Evolutionary conservation across 2,113 vertebrate species (phyloP).

Genomic region (Dasyornis broadbenti): DNA sequence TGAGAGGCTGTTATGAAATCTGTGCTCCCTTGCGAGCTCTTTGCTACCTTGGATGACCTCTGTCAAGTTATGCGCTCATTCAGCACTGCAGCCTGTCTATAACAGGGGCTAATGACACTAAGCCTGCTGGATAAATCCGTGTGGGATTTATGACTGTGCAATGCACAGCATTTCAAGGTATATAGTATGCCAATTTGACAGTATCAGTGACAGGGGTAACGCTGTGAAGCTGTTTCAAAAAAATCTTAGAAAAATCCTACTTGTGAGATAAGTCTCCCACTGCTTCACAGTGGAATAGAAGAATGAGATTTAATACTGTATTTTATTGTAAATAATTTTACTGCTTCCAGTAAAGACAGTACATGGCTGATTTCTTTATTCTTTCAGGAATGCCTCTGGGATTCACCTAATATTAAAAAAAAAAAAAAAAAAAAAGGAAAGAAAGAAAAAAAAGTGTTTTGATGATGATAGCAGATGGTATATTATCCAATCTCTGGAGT

Average conservation of each 20-base stretch:
- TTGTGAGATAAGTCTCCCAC: background rate
- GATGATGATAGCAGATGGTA: background rate
- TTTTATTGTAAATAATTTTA: background rate
- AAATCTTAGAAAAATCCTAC: background rate
- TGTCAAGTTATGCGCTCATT: background rate
- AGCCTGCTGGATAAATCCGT: constrained; percentile 24
- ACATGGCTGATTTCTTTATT: background rate
- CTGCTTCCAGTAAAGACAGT: background rate
- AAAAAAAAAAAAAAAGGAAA: background rate
- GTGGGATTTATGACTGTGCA: constrained; percentile 23
- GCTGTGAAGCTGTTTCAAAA: constrained; percentile 7
- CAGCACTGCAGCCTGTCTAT: background rate
- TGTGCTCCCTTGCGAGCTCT: background rate
- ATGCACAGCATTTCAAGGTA: background rate
- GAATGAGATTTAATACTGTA: background rate
- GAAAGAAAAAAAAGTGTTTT: background rate
- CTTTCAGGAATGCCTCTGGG: background rate
- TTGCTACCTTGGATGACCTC: constrained; percentile 56
- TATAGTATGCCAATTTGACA: background rate
- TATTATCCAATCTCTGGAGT: background rate
- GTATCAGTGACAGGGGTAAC: background rate
- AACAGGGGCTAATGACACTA: background rate
- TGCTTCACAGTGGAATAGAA: background rate
- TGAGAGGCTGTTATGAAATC: constrained; percentile 9
- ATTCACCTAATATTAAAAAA: background rate